Evolutionary conservation across 1,140 invertebrate genomes (phyloP), one percentile per base, ranked within the genome.

Genomic region (Muscidifurax raptorellus): DNA sequence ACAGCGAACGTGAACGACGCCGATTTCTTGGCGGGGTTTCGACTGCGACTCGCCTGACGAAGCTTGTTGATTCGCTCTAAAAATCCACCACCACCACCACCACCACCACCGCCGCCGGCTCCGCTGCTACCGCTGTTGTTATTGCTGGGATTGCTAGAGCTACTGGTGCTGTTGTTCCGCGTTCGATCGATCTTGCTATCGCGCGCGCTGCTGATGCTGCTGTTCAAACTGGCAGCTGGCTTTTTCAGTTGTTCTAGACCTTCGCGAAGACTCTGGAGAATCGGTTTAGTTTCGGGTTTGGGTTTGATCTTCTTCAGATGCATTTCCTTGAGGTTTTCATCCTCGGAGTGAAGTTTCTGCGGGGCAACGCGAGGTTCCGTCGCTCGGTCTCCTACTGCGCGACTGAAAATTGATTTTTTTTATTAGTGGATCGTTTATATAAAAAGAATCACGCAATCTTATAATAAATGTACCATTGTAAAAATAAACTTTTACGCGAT

Each of bases 251-350:
- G 88, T 18, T 92, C 92, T 47, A 92, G 40, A 7, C 92, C 91
- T 13, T 92, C 90, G 32, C 91, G 90, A 7, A 93, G 71, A 78
- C 91, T 92, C 71, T 92, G 89, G 10, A 93, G 83, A 25, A 92
- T 92, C 0, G 92, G 92, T 22, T 92, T 93, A 1, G 91, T 90
- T 59, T 92, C 92, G 0, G 89, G 83, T 52, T 92, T 92, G 18
- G 92, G 90, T n/a, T 92, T 93, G 81, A 92, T 92, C 81, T 93
- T 92, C 80, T 92, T 92, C 82, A 93, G 85, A 85, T 92, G 89
- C 90, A 93, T 91, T 78, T 93, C 92, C 71, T 90, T 91, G 12
- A 91, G 82, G 9, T 91, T 90, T 0, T 92, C 91, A 3, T 87
- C 84, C 9, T 85, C 87, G 7, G 89, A 85, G 15, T 89, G 89